Evolutionary conservation across 2,113 vertebrate genomes (phyloP), one percentile per base, ranked within the genome.

Genomic region (Gambusia holbrooki): DNA sequence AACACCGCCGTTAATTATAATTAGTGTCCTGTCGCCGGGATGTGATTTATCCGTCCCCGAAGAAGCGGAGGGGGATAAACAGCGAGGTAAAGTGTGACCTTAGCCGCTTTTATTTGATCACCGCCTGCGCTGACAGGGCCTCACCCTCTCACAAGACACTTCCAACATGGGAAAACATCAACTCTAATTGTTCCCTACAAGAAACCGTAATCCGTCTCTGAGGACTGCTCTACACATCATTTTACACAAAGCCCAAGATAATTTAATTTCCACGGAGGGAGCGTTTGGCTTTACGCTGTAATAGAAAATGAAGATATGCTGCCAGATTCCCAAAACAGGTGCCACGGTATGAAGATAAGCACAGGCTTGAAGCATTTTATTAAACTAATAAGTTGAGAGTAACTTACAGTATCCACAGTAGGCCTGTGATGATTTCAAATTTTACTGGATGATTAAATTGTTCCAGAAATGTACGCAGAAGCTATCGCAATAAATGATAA

Each of bases 181-280:
- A 72, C 81, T 88, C 87, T 93, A 93, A 93, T 92, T 92, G 90
- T 85, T 88, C 82, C 92, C 84, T 90, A 84, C 85, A 90, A 89
- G 87, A 86, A 77, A 89, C 82, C 75, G 65, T 75, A 81, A 89
- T 89, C 80, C 32, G 67, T 86, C 93, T 92, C 92, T 11, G 66
- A 90, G 88, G 92, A 88, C 63, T 74, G 71, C 79, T 70, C 67
- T 89, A 77, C 88, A 89, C 84, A 87, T 87, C 66, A 83, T 88
- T 92, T 92, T 90, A 93, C 77, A 89, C 87, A 82, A 86, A 89
- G 89, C 85, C 85, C 82, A 71, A 83, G 87, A 89, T 93, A 87
- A 93, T 94, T 93, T 89, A 88, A 93, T 93, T 89, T 89, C 72
- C 81, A 85, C 82, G 78, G 77, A 40, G 89, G 82, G 92, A 92